Percentiles rank a stretch among this genome's conserved stretches.
Conservation (phyloP, 2,113 vertebrate species). For the Halichoerus grypus region DNA sequence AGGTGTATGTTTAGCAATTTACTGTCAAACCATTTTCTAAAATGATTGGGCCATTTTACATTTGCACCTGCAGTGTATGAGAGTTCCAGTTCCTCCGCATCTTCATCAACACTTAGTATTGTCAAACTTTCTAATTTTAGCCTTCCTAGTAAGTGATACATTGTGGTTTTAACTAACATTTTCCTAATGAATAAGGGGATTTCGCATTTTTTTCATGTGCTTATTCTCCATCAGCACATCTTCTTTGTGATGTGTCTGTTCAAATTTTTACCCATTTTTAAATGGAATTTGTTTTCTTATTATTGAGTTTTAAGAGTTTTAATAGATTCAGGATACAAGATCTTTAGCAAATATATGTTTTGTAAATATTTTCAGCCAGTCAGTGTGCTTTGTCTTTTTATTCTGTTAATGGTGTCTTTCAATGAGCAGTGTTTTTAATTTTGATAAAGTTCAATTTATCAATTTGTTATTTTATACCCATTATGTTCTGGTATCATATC, state of each 20-base stretch:
- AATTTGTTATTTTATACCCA: not conserved
- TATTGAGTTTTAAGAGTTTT: not conserved
- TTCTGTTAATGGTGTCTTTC: not conserved
- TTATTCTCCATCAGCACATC: not conserved
- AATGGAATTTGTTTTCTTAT: not conserved
- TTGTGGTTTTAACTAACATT: not conserved
- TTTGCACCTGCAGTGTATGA: not conserved
- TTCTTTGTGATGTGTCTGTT: not conserved
- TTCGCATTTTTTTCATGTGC: not conserved
- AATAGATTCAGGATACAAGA: not conserved
- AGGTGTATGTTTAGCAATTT: not conserved
- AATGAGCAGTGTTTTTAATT: not conserved
- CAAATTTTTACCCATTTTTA: not conserved
- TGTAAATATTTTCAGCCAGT: not conserved
- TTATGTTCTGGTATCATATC: not conserved
- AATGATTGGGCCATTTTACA: not conserved
- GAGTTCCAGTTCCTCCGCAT: not conserved
- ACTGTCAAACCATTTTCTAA: not conserved
- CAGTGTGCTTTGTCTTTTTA: not conserved
- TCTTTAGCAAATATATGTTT: not conserved
- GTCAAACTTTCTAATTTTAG: not conserved
- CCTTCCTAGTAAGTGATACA: not conserved
- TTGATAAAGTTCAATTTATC: not conserved
- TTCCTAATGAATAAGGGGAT: not conserved
- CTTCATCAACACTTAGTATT: not conserved